These are phyloP conservation scores for Phalanger gymnotis DNA, from an alignment of 2,797 vertebrate species.

Conservation along the genomic window DNA sequence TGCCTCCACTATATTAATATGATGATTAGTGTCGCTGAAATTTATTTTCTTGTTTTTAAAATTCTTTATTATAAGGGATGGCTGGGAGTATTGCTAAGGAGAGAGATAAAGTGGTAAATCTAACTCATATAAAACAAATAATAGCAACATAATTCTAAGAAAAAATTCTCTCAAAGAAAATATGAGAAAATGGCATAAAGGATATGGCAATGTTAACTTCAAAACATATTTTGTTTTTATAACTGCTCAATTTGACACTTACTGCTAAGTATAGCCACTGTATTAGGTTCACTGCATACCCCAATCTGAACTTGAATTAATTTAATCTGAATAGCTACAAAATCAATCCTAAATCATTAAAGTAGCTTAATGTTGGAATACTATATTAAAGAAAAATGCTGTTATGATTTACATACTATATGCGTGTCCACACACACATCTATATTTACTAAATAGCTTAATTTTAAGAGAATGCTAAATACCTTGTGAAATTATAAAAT, in stretches of 20 bases:
- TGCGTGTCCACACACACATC: neutral
- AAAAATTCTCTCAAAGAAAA: neutral
- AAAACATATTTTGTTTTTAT: conserved; percentile 24
- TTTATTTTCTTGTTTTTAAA: neutral
- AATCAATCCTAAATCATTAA: conserved; percentile 32
- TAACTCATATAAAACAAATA: neutral
- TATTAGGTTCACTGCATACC: neutral
- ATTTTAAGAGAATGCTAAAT: conserved; percentile 12
- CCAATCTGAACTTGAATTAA: conserved; percentile 28
- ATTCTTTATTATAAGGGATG: neutral
- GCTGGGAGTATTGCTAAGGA: neutral
- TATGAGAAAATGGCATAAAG: neutral
- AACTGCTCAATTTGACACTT: neutral
- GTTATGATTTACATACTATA: neutral
- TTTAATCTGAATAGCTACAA: neutral
- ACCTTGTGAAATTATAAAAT: conserved; percentile 34
- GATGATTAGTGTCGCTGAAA: neutral
- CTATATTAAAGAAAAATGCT: neutral
- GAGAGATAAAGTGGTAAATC: neutral
- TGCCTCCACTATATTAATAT: neutral
- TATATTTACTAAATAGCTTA: conserved; percentile 14
- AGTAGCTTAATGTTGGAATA: conserved; percentile 33
- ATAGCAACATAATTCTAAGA: neutral
- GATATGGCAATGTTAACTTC: neutral
- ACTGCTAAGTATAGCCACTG: neutral